A percentile compares a stretch with the other conserved stretches of the same genome.
Evolutionary conservation across 2,797 vertebrate genomes (phyloP).

Genomic region (Lemur catta): DNA sequence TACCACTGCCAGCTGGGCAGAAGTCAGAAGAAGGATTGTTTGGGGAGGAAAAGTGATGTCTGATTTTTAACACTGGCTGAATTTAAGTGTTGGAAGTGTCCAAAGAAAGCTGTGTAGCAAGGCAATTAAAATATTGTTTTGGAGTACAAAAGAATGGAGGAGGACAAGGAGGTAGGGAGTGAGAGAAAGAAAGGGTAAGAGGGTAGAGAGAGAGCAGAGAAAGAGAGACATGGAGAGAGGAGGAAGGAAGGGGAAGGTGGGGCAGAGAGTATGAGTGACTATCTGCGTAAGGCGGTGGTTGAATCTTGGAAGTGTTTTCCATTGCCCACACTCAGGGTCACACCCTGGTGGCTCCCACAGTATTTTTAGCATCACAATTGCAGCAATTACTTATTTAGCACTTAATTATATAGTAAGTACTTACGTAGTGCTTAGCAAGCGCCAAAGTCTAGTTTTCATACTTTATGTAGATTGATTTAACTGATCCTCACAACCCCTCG

Average conservation of each 20-base stretch:
- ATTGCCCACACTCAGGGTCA: neutral
- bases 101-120: neutral
- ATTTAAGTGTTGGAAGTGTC: neutral
- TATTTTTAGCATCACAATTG: neutral
- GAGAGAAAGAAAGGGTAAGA: neutral
- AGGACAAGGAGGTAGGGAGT: neutral
- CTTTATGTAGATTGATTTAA: neutral
- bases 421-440: neutral
- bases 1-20: neutral
- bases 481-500: neutral
- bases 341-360: neutral
- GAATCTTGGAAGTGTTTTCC: neutral
- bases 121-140: neutral
- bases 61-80: neutral
- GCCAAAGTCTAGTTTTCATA: neutral
- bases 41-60: neutral
- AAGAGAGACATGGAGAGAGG: neutral
- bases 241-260: neutral
- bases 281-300: neutral
- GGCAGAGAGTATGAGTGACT: neutral
- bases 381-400: neutral
- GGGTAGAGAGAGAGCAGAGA: neutral
- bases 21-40: neutral
- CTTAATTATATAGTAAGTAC: neutral
- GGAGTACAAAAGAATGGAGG: neutral